These are phyloP conservation scores for Agriopis leucophaearia DNA, from an alignment of 2,888 invertebrate species.

Conservation along the genomic window DNA sequence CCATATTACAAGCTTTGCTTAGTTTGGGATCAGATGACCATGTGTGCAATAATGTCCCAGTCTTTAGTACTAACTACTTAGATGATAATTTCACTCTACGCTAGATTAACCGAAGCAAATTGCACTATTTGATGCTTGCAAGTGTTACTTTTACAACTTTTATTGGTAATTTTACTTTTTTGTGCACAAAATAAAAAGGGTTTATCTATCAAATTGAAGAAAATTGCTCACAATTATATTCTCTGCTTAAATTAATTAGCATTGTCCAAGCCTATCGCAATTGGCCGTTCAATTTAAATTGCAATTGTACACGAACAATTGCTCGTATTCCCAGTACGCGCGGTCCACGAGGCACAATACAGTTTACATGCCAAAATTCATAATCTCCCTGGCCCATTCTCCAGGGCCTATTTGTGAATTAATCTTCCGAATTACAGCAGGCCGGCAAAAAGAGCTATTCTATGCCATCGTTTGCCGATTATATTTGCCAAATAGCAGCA, in stretches of 20 bases:
- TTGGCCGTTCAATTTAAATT: conserved; percentile 28
- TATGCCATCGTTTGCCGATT: conserved; percentile 67
- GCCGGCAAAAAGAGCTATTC: conserved; percentile 67
- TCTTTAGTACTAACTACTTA: too few relatives aligned
- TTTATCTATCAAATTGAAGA: too few relatives aligned
- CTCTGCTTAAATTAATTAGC: background rate
- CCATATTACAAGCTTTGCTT: too few relatives aligned
- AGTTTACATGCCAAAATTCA: conserved; percentile 70
- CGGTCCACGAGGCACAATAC: conserved; percentile 26
- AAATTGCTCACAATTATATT: too few relatives aligned
- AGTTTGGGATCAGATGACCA: too few relatives aligned
- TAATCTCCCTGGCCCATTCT: conserved; percentile 71
- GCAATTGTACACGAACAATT: conserved; percentile 27
- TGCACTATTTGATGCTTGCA: too few relatives aligned
- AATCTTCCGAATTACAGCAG: conserved; percentile 71
- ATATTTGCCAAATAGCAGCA: conserved; percentile 76
- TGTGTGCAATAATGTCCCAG: too few relatives aligned
- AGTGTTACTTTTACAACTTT: too few relatives aligned
- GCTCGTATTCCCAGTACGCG: conserved; percentile 15
- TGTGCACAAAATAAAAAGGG: too few relatives aligned
- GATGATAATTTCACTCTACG: too few relatives aligned
- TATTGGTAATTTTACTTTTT: too few relatives aligned
- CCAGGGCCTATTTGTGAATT: conserved; percentile 69
- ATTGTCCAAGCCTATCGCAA: conserved; percentile 3
- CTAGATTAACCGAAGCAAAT: too few relatives aligned